Evolutionary conservation across 1,140 invertebrate species (phyloP), one percentile per base, ranked within the genome.

Genomic region (Leucophenga varia): DNA sequence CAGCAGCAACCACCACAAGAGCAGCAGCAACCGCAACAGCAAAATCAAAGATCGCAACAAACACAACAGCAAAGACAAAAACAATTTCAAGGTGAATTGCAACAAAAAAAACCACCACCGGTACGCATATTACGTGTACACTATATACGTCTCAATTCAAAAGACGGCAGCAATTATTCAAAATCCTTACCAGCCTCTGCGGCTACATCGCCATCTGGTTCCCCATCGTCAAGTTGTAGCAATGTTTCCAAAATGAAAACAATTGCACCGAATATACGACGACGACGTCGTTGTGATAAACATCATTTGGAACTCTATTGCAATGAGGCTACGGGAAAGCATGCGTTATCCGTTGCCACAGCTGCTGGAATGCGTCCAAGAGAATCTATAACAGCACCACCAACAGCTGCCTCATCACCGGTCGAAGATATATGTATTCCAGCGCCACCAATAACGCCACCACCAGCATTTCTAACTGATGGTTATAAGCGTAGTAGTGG

Each of bases 381-480:
- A 19, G 65, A 64, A 37, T 70, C 61, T n/a, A 68, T 70, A 10
- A 67, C 67, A 5, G 67, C 67, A 3, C 64, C 69, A 3, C 58
- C 55, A 8, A 72, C 69, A 3, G 70, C 69, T 7, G 65, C 79
- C 77, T 61, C 79, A 74, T 72, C 69, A 9, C 69, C 69, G 6
- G 65, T 72, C 25, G 82, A 85, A 43, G 77, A 82, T 22, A 80
- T 84, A 16, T 63, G 44, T 20, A 72, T 75, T 18, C 78, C 78
- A 2, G 80, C 81, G 1, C 84, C 81, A 3, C 84, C 84, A 3
- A 86, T 86, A 44, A 86, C 84, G 16, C 84, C 84, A 4, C 84
- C 84, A 10, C 83, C 84, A 2, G 83, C 83, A 20, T 86, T 86
- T 55, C 70, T 84, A 13, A 79, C 83, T 0, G 79, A 81, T 19